Evolutionary conservation across 2,888 invertebrate genomes (phyloP).

Genomic region (Xylophagus ater): DNA sequence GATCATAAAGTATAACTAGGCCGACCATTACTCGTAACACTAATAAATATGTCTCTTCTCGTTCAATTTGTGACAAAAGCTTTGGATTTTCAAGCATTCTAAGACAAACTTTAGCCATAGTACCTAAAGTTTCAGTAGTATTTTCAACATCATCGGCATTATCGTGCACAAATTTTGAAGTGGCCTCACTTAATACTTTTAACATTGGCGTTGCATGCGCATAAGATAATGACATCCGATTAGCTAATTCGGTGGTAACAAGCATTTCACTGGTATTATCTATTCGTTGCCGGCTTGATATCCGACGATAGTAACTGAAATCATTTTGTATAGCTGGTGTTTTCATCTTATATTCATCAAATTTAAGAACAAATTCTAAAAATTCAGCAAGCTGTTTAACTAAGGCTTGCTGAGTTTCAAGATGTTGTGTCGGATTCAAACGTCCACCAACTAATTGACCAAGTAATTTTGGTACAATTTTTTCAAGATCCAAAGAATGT

Average conservation of each 20-base stretch:
- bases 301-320: slow-evolving; percentile 87
- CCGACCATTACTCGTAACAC: slow-evolving; percentile 92
- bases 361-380: slow-evolving; percentile 86
- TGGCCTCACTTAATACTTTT: slow-evolving; percentile 75
- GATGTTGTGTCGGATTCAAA: slow-evolving; percentile 80
- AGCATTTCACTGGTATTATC: slow-evolving; percentile 49
- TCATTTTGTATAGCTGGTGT: slow-evolving; percentile 94
- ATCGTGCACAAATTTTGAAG: slow-evolving; percentile 77
- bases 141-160: slow-evolving; percentile 75
- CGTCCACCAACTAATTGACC: slow-evolving; percentile 78
- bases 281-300: slow-evolving; percentile 59
- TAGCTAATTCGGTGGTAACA: slow-evolving; percentile 60
- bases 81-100: slow-evolving; percentile 87
- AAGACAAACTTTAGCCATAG: slow-evolving; percentile 89
- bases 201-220: slow-evolving; percentile 93
- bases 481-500: slow-evolving; percentile 64
- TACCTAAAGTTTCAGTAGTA: slow-evolving; percentile 86
- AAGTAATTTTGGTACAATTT: slow-evolving; percentile 73
- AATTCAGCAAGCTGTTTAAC: slow-evolving; percentile 92
- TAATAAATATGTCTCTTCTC: slow-evolving; percentile 80
- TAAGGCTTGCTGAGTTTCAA: slow-evolving; percentile 85
- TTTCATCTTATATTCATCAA: slow-evolving; percentile 94
- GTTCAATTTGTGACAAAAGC: slow-evolving; percentile 73
- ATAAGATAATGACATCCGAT: slow-evolving; percentile 87
- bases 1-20: slow-evolving; percentile 85